phyloP scores from a whole-genome alignment of 2,113 vertebrate genomes.

The Spermophilus dauricus region DNA sequence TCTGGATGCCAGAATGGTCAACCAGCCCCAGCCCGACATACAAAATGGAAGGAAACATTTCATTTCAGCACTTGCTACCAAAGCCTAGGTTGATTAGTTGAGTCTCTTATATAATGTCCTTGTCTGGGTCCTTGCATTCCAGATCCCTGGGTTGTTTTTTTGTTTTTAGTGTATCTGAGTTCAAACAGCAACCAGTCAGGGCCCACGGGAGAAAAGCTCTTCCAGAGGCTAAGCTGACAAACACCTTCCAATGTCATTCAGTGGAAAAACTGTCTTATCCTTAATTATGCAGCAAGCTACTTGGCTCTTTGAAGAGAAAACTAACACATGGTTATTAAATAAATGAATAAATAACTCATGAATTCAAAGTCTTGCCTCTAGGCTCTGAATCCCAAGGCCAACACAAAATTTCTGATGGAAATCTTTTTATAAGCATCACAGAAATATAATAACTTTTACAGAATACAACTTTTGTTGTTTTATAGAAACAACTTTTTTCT shows the following conservation, averaged over 20 bases:
- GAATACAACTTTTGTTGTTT: not conserved
- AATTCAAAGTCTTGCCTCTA: not conserved
- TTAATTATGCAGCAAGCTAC: not conserved
- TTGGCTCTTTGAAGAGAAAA: not conserved
- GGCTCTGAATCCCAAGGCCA: not conserved
- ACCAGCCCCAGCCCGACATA: not conserved
- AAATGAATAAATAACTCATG: slow-evolving; percentile 20
- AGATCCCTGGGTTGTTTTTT: not conserved
- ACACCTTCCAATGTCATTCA: not conserved
- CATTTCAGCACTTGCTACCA: not conserved
- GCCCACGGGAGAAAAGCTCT: not conserved
- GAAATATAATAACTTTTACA: not conserved
- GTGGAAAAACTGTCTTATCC: not conserved
- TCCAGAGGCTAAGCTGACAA: not conserved
- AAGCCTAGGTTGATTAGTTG: not conserved
- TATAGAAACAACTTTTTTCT: not conserved
- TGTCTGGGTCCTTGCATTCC: not conserved
- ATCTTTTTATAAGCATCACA: not conserved
- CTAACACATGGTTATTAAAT: not conserved
- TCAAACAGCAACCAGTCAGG: not conserved
- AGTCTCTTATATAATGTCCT: not conserved
- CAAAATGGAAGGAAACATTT: not conserved
- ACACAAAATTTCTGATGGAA: not conserved
- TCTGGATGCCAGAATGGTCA: not conserved
- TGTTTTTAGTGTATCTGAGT: not conserved